Conservation (phyloP, 2,888 invertebrate genomes). For the Athalia circularis region DNA sequence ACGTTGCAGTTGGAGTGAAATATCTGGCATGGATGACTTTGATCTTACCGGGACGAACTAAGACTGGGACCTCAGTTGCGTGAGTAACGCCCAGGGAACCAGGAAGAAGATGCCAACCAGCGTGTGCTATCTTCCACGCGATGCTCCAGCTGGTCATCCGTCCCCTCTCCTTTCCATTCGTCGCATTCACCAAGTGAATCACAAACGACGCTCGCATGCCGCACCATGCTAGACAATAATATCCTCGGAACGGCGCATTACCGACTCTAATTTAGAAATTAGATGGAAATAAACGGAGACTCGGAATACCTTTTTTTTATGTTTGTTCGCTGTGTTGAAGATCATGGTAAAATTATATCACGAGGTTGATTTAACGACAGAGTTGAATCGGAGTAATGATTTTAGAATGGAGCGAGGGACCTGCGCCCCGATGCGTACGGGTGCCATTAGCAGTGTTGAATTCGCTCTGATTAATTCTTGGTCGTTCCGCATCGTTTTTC, state of each 20-base stretch:
- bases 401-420: background rate
- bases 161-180: background rate
- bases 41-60: slow-evolving; percentile 54
- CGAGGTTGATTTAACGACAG: too few relatives aligned
- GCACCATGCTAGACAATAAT: background rate
- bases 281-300: too few relatives aligned
- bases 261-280: too few relatives aligned
- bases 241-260: slow-evolving; percentile 55
- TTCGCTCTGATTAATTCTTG: slow-evolving; percentile 31
- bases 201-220: background rate
- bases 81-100: slow-evolving; percentile 53
- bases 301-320: too few relatives aligned
- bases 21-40: slow-evolving; percentile 64
- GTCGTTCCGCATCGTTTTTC: slow-evolving; percentile 28
- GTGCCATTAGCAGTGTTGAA: slow-evolving; percentile 24
- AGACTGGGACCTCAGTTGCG: slow-evolving; percentile 35
- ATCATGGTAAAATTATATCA: too few relatives aligned
- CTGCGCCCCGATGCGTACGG: background rate
- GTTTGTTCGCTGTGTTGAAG: too few relatives aligned
- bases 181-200: slow-evolving; percentile 41
- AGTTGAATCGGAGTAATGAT: background rate
- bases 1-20: slow-evolving; percentile 61
- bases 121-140: slow-evolving; percentile 47
- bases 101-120: slow-evolving; percentile 53
- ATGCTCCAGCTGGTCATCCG: slow-evolving; percentile 37